Conservation (phyloP, 2,797 vertebrate species). For the Crenuchus spilurus region DNA sequence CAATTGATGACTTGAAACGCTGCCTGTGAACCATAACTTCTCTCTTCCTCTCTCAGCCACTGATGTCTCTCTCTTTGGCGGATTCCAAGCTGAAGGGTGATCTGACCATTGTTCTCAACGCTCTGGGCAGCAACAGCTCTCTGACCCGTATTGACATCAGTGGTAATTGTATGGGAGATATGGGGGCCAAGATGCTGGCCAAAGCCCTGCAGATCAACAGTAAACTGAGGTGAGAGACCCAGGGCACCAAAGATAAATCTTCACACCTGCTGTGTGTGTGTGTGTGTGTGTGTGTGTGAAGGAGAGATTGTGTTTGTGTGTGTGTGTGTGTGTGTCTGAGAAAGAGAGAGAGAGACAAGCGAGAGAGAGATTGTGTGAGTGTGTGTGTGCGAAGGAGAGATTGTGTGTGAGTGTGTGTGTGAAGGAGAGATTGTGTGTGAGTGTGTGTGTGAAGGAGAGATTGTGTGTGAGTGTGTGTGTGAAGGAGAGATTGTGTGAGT, state of each 20-base stretch:
- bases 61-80: slow-evolving; percentile 92
- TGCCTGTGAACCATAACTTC: not conserved
- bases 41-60: slow-evolving; percentile 76
- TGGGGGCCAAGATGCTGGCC: slow-evolving; percentile 97
- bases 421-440: not conserved
- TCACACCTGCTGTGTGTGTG: not conserved
- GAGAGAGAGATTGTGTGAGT: not conserved
- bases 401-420: not conserved
- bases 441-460: not conserved
- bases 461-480: not conserved
- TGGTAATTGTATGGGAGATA: slow-evolving; percentile 96
- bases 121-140: slow-evolving; percentile 94
- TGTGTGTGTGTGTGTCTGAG: not conserved
- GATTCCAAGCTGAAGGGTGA: slow-evolving; percentile 95
- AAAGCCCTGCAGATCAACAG: slow-evolving; percentile 98
- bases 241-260: not conserved
- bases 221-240: slow-evolving; percentile 86
- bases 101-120: slow-evolving; percentile 93
- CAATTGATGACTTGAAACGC: too few relatives aligned
- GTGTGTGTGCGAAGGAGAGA: not conserved
- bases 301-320: too few relatives aligned
- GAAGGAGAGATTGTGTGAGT: not conserved
- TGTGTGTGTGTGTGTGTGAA: not conserved
- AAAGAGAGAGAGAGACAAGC: not conserved
- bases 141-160: slow-evolving; percentile 95